Conservation (phyloP, 2,797 vertebrate genomes). For the Pristis pectinata region DNA sequence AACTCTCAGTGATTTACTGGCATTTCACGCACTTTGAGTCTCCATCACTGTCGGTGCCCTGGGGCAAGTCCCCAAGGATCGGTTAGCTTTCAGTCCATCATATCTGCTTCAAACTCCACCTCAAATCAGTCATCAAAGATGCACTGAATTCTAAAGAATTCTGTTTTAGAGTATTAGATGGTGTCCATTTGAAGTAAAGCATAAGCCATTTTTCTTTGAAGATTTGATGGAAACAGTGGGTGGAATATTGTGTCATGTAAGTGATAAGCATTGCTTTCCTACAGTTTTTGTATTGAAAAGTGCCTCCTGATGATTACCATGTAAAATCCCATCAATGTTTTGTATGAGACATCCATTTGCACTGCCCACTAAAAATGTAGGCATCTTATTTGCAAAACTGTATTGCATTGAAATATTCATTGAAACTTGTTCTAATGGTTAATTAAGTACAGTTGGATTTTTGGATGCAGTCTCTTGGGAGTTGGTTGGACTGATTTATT, state of each 20-base stretch:
- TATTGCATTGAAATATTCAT: neutral
- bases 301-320: neutral
- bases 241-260: neutral
- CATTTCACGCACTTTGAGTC: neutral
- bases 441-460: neutral
- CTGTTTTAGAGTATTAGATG: too few species aligned
- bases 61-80: neutral
- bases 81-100: neutral
- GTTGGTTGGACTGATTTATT: neutral
- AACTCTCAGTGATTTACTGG: too few species aligned
- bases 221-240: neutral
- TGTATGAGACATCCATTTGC: neutral
- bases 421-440: neutral
- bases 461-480: neutral
- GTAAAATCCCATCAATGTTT: neutral
- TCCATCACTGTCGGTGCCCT: neutral
- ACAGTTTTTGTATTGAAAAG: neutral
- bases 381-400: neutral
- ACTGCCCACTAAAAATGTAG: neutral
- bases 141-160: neutral
- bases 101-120: neutral
- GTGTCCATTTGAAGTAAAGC: neutral
- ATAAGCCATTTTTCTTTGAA: neutral
- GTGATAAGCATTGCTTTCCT: too few species aligned
- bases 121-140: neutral